Evolutionary conservation across 2,888 invertebrate genomes (phyloP).

Genomic region (Mythimna impura): DNA sequence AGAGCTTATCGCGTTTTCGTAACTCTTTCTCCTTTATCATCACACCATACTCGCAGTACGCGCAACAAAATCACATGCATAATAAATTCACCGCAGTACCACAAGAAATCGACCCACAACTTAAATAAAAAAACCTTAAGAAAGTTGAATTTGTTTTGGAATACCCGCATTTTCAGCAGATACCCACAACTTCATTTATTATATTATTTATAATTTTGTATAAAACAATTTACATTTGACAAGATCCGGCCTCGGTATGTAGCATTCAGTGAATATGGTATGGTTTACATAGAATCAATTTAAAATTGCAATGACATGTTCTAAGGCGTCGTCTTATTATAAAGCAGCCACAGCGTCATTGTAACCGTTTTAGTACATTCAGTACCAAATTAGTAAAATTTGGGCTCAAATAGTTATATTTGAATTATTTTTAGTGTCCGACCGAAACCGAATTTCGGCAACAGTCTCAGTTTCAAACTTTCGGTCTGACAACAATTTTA

Average conservation of each 20-base stretch:
- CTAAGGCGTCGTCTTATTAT: not conserved
- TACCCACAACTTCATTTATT: not conserved
- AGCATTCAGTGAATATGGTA: conserved; percentile 31
- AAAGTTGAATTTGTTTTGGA: not conserved
- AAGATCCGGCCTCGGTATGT: not conserved
- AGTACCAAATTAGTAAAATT: no score
- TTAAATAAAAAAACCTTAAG: not conserved
- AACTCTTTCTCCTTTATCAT: not conserved
- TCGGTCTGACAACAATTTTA: no score
- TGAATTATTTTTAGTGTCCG: no score
- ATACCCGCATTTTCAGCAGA: not conserved
- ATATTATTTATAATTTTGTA: no score
- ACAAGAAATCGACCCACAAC: not conserved
- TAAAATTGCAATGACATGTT: not conserved
- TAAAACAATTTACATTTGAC: conserved; percentile 3
- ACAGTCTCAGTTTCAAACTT: no score
- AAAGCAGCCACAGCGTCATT: no score
- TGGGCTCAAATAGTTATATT: no score
- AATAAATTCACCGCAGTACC: not conserved
- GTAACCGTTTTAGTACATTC: no score
- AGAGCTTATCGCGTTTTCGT: not conserved
- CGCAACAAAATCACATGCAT: not conserved
- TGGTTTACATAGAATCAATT: conserved; percentile 4
- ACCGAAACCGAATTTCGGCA: no score
- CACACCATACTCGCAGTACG: conserved; percentile 18